Conservation (phyloP, 2,888 invertebrate genomes). For the Calliopum simillimum region DNA sequence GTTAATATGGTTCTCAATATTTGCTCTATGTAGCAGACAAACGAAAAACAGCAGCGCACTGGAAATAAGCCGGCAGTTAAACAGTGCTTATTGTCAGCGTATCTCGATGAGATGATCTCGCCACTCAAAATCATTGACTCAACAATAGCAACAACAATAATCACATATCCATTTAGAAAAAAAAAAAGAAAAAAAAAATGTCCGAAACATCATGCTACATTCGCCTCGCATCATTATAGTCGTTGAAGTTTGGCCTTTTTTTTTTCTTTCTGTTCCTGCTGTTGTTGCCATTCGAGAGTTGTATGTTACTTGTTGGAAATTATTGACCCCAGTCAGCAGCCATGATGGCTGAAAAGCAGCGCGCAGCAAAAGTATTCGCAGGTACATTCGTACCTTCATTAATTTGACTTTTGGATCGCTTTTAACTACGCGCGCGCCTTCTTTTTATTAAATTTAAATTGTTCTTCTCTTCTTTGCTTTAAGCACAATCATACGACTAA, state of each 20-base stretch:
- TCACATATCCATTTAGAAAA: background rate
- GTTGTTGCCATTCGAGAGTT: background rate
- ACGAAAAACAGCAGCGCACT: background rate
- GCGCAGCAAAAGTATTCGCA: too few relatives aligned
- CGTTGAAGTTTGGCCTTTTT: conserved; percentile 8
- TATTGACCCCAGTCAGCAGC: conserved; percentile 12
- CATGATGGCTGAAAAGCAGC: too few relatives aligned
- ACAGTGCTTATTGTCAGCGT: background rate
- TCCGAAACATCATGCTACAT: conserved; percentile 9
- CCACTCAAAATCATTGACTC: conserved; percentile 20
- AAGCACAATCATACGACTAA: too few relatives aligned
- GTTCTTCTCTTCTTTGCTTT: too few relatives aligned
- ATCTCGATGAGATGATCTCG: background rate
- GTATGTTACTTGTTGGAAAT: background rate
- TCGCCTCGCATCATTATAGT: conserved; percentile 14
- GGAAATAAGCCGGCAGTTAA: background rate
- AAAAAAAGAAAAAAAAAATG: conserved; percentile 7
- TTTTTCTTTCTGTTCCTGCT: conserved; percentile 12
- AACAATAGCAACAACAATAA: conserved; percentile 8
- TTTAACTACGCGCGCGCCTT: too few relatives aligned
- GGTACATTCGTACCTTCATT: too few relatives aligned
- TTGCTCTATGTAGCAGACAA: too few relatives aligned
- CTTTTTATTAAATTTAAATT: too few relatives aligned
- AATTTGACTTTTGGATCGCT: too few relatives aligned
- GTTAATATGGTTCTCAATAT: too few relatives aligned